Conservation (phyloP, 1,140 invertebrate genomes). For the Spodoptera litura region DNA sequence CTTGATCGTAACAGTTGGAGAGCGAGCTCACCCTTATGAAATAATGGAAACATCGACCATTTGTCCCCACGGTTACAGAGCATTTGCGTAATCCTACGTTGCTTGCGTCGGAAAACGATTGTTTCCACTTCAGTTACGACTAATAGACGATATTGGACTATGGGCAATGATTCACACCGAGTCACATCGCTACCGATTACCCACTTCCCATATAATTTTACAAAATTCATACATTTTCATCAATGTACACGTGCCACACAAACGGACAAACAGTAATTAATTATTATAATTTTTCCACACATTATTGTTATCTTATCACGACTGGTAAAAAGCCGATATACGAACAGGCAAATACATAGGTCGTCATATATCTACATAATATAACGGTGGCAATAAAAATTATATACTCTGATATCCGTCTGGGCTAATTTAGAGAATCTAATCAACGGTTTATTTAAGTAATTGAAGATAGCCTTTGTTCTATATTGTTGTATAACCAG, state of each 20-base stretch:
- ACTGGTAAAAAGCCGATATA: not conserved
- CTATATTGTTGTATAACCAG: too few relatives aligned
- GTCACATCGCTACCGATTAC: not conserved
- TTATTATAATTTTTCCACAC: not conserved
- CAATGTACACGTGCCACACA: too few relatives aligned
- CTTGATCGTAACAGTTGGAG: not conserved
- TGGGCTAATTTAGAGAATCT: not conserved
- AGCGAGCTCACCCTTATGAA: constrained; percentile 30
- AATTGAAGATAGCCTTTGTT: not conserved
- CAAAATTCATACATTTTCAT: not conserved
- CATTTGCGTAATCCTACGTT: constrained; percentile 35
- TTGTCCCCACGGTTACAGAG: constrained; percentile 19
- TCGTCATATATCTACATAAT: not conserved
- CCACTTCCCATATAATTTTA: not conserved
- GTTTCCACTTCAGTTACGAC: constrained; percentile 46
- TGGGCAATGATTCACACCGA: not conserved
- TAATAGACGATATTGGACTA: constrained; percentile 11
- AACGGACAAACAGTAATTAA: not conserved
- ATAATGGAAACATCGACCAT: constrained; percentile 30
- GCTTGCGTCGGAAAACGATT: constrained; percentile 26
- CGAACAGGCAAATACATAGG: not conserved
- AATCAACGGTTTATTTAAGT: not conserved
- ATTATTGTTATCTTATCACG: constrained; percentile 3
- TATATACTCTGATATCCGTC: not conserved
- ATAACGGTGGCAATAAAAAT: not conserved